Evolutionary conservation across 2,888 invertebrate species (phyloP), one percentile per base, ranked within the genome.

Genomic region (Lamellibrachia satsuma): DNA sequence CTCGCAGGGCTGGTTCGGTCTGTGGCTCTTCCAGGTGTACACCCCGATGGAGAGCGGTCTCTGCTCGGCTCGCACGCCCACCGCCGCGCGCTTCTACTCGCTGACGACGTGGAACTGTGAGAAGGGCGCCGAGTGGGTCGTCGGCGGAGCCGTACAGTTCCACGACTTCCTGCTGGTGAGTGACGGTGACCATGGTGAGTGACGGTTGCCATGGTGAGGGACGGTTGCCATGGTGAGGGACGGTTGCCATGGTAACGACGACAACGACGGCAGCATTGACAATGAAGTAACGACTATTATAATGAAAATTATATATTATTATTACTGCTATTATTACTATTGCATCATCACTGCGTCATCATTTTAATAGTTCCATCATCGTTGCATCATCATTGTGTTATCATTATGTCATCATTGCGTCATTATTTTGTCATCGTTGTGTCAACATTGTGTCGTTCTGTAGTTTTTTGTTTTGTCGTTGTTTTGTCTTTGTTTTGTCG

Each of bases 111-210:
- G 95, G 95, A 93, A 94, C 92, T 93, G 93, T 91, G 94, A 94
- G 90, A 95, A 94, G 91, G 95, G 95, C 22, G 93, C 94, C 1
- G 95, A 95, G 93, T 94, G 94, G 93, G 95, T 95, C 11, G 92
- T 93, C 90, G 93, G 93, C 9, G 94, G 94, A 3, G 93, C 94
- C 90, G n/a, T 95, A 15, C 94, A 94, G 92, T 94, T 95, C 92
- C 92, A 75, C 90, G 93, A 94, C 92, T 94, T 94, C 93, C 52
- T 93, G 3, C 7, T 94, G 90, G 93, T 93, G 22, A 75, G 75
- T 75, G 1, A 22, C 15, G 15, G 22, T n/a, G 75, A 15, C 75
- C 15, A 22, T 94, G 90, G 93, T 93, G 22, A 75, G 75, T 75
- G 22, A 22, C 15, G 15, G 22, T n/a, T n/a, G n/a, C 75, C 15